These are phyloP conservation scores for Chrysemys picta DNA, from an alignment of 2,113 vertebrate species.

Conservation along the genomic window DNA sequence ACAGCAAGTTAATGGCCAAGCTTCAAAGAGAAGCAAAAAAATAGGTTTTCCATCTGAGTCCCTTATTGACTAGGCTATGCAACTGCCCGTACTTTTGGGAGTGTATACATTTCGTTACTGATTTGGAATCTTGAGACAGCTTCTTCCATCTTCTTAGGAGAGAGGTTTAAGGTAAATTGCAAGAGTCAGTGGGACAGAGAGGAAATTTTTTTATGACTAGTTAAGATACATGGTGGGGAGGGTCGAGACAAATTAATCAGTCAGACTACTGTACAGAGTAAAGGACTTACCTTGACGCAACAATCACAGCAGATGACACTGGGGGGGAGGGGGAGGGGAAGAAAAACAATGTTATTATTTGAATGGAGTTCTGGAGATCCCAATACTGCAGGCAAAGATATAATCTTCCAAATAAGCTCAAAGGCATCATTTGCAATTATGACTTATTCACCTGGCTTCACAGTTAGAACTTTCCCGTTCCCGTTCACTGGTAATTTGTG, in stretches of 20 bases:
- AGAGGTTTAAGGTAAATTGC: background rate
- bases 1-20: background rate
- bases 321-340: background rate
- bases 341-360: background rate
- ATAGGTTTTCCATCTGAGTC: background rate
- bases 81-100: too few species aligned
- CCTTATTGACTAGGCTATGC: background rate
- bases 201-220: background rate
- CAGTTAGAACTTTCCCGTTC: background rate
- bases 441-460: background rate
- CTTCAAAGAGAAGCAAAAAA: background rate
- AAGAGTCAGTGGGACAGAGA: conserved; percentile 14
- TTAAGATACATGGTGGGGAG: background rate
- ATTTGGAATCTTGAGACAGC: background rate
- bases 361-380: background rate
- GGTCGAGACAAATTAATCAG: background rate
- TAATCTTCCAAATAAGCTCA: background rate
- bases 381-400: background rate
- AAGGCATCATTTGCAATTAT: background rate
- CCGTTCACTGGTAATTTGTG: background rate
- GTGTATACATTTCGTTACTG: background rate
- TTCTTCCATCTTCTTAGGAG: background rate
- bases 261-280: background rate
- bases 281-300: conserved; percentile 68
- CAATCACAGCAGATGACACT: conserved; percentile 73